phyloP scores from a whole-genome alignment of 2,797 vertebrate species.

The Nothura maculosa region DNA sequence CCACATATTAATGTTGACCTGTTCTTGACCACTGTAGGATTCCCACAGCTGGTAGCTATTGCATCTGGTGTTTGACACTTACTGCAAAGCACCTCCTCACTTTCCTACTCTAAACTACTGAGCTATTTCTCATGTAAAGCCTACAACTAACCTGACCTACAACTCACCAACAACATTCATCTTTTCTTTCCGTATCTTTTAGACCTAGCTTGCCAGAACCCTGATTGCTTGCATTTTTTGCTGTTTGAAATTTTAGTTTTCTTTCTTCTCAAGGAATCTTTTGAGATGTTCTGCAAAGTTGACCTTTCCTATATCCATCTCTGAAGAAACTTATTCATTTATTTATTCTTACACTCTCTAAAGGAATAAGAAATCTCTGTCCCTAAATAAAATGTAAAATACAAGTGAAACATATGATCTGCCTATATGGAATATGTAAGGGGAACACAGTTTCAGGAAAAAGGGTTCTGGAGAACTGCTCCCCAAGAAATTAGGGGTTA shows the following conservation, averaged over 20 bases:
- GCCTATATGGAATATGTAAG: background rate
- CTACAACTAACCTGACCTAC: background rate
- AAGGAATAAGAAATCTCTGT: background rate
- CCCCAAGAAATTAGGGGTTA: background rate
- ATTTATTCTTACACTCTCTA: background rate
- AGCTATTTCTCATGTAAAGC: background rate
- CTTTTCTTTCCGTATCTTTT: background rate
- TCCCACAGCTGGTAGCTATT: background rate
- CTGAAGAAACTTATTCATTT: background rate
- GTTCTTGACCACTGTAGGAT: background rate
- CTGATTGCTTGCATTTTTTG: background rate
- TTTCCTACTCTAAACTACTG: background rate
- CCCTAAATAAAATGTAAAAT: background rate
- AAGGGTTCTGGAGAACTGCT: background rate
- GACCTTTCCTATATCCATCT: background rate
- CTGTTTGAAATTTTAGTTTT: slow-evolving; percentile 10
- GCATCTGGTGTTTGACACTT: background rate
- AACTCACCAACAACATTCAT: background rate
- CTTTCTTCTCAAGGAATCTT: background rate
- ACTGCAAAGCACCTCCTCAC: background rate
- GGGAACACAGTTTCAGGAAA: background rate
- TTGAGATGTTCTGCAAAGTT: background rate
- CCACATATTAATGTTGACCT: background rate
- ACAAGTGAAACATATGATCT: background rate
- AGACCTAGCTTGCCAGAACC: background rate